Conservation (phyloP, 2,113 vertebrate species). For the Cygnus atratus region DNA sequence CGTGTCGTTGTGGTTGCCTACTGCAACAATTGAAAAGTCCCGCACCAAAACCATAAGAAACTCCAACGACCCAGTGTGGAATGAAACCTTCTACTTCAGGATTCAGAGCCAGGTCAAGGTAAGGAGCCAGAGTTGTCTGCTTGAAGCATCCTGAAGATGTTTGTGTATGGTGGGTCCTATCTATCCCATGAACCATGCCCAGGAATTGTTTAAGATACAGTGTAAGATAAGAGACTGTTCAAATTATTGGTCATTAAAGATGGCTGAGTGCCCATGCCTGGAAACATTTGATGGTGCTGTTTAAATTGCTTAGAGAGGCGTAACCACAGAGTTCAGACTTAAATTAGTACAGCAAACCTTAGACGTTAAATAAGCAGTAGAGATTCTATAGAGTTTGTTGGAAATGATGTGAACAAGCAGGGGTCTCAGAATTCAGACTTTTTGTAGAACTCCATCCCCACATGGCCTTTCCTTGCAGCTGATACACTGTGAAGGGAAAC, state of each 20-base stretch:
- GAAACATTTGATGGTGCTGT: fast-evolving
- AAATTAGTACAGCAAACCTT: not conserved
- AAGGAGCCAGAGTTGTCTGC: not conserved
- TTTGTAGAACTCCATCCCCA: not conserved
- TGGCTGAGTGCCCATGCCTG: not conserved
- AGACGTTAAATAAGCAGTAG: not conserved
- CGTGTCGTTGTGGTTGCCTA: constrained; percentile 81
- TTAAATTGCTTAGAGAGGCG: not conserved
- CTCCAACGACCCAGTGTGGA: constrained; percentile 81
- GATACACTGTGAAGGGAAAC: not conserved
- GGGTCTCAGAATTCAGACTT: not conserved
- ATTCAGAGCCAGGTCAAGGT: constrained; percentile 84
- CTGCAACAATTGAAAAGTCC: constrained; percentile 65
- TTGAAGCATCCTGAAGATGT: not conserved
- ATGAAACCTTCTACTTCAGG: constrained; percentile 84
- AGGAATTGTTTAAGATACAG: not conserved
- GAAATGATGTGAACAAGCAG: not conserved
- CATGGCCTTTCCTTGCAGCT: not conserved
- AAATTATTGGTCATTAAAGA: not conserved
- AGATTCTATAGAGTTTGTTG: not conserved
- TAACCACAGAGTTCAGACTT: not conserved
- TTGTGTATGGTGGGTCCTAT: not conserved
- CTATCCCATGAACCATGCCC: not conserved
- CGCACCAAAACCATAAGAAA: constrained; percentile 82
- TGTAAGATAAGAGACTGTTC: not conserved